These are phyloP conservation scores for Scyliorhinus canicula DNA, from an alignment of 2,797 vertebrate species.

Conservation along the genomic window DNA sequence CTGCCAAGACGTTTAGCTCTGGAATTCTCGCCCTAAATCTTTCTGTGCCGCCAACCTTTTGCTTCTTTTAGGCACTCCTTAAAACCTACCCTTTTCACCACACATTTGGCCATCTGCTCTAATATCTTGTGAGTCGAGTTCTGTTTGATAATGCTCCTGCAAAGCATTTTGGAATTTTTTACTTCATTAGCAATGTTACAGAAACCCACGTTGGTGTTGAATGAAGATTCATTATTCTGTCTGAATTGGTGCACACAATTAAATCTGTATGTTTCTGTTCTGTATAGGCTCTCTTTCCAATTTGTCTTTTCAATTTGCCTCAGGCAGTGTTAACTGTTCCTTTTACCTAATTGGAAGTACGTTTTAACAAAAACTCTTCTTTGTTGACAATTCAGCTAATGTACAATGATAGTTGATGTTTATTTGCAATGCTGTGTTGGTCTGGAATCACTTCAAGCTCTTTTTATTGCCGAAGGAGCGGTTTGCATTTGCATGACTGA, in stretches of 20 bases:
- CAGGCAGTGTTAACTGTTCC: not conserved
- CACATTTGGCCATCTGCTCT: not conserved
- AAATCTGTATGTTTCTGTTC: not conserved
- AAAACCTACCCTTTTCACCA: not conserved
- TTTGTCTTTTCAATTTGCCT: not conserved
- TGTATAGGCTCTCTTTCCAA: not conserved
- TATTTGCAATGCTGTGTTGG: not conserved
- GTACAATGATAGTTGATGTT: not conserved
- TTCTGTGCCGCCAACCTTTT: not conserved
- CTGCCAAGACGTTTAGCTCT: not conserved
- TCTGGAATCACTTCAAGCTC: not conserved
- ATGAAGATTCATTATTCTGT: not conserved
- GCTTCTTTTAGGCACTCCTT: not conserved
- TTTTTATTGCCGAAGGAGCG: not conserved
- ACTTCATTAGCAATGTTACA: not conserved
- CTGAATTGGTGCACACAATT: not conserved
- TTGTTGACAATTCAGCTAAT: not conserved
- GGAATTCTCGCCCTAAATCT: not conserved
- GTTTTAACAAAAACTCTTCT: not conserved
- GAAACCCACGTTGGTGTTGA: not conserved
- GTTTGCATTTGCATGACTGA: not conserved
- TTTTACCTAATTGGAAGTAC: not conserved
- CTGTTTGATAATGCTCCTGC: not conserved
- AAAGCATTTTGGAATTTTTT: not conserved
- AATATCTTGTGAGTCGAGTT: not conserved